Evolutionary conservation across 2,888 invertebrate genomes (phyloP).

Genomic region (Macaria liturata): DNA sequence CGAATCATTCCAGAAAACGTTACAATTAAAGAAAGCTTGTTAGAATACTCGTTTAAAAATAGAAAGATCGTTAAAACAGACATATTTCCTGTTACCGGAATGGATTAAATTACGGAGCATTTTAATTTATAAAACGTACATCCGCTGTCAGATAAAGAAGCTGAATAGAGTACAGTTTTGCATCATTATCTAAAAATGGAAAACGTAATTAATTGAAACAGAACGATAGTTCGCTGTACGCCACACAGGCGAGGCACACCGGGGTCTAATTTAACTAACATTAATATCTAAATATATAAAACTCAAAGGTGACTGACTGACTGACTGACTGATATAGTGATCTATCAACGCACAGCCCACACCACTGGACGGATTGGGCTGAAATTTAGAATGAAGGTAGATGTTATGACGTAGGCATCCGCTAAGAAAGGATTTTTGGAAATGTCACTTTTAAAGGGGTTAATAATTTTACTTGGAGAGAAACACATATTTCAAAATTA

Average conservation of each 20-base stretch:
- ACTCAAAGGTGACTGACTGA: too few relatives aligned
- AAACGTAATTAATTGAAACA: conserved; percentile 11
- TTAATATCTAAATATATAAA: too few relatives aligned
- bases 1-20: conserved; percentile 29
- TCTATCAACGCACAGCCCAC: too few relatives aligned
- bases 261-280: not conserved
- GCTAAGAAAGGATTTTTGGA: too few relatives aligned
- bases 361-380: too few relatives aligned
- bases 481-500: too few relatives aligned
- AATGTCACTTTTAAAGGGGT: too few relatives aligned
- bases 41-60: conserved; percentile 10
- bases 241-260: conserved; percentile 3
- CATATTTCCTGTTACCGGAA: conserved; percentile 19
- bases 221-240: conserved; percentile 6
- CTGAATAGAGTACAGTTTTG: conserved; percentile 1
- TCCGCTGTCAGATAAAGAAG: conserved; percentile 5
- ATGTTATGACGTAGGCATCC: too few relatives aligned
- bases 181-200: conserved; percentile 4
- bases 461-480: too few relatives aligned
- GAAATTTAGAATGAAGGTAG: too few relatives aligned
- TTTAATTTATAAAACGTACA: conserved; percentile 14
- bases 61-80: conserved; percentile 6
- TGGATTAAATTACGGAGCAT: conserved; percentile 23
- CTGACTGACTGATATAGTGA: too few relatives aligned
- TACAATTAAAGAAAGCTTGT: conserved; percentile 25